These are phyloP conservation scores for Furnarius figulus DNA, from an alignment of 2,113 vertebrate species.

Conservation along the genomic window DNA sequence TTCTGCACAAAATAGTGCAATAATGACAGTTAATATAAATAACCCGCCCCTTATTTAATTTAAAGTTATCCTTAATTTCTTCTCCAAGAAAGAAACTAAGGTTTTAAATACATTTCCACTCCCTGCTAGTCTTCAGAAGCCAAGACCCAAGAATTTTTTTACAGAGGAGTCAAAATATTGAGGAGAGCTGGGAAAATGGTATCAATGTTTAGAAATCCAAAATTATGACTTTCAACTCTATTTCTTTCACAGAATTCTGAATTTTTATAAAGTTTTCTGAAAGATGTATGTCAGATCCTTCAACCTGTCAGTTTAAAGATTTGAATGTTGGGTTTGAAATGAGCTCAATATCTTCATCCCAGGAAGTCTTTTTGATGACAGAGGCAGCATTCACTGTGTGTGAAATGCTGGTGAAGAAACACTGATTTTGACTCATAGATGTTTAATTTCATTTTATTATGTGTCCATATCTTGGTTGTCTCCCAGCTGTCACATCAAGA, in stretches of 20 bases:
- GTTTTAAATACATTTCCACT: background rate
- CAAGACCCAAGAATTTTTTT: background rate
- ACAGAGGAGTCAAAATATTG: background rate
- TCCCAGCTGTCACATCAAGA: background rate
- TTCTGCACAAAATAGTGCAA: background rate
- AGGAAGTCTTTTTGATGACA: background rate
- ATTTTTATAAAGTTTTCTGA: background rate
- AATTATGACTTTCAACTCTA: background rate
- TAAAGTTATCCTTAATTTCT: background rate
- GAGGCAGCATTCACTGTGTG: background rate
- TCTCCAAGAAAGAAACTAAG: background rate
- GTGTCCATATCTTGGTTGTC: background rate
- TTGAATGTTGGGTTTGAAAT: background rate
- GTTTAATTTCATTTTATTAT: background rate
- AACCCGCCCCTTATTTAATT: background rate
- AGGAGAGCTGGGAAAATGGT: background rate
- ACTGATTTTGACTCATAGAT: accelerated
- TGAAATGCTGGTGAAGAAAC: background rate
- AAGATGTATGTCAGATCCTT: background rate
- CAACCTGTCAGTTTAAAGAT: background rate
- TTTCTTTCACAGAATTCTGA: background rate
- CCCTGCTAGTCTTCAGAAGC: background rate
- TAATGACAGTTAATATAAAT: background rate
- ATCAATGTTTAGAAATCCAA: background rate
- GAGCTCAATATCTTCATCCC: background rate